Conservation (phyloP, 2,113 vertebrate species). For the Zapus hudsonius region DNA sequence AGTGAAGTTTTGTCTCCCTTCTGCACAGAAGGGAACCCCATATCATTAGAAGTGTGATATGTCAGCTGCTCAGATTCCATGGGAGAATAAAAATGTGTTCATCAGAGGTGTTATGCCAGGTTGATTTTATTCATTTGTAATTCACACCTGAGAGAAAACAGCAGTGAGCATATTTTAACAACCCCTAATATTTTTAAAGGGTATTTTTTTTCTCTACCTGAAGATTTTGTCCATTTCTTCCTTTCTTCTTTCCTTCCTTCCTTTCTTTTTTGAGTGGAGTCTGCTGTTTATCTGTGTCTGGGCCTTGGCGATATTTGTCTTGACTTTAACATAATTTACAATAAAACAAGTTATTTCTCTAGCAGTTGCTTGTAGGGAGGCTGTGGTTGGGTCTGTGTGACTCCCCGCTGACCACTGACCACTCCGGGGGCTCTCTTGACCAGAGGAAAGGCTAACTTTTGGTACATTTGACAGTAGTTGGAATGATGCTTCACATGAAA, state of each 20-base stretch:
- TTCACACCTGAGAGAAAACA: conserved; percentile 69
- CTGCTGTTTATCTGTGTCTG: not conserved
- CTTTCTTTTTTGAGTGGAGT: not conserved
- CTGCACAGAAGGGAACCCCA: conserved; percentile 71
- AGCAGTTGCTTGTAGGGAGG: conserved; percentile 64
- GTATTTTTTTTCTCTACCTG: not conserved
- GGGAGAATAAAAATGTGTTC: conserved; percentile 63
- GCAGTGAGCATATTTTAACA: conserved; percentile 63
- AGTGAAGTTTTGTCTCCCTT: conserved; percentile 38
- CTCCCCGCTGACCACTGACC: not conserved
- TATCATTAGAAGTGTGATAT: conserved; percentile 72
- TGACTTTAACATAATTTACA: conserved; percentile 49
- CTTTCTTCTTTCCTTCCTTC: too few relatives aligned
- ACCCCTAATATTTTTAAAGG: conserved; percentile 73
- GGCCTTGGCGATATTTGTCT: conserved; percentile 29
- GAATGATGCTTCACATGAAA: conserved; percentile 64
- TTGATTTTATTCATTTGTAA: conserved; percentile 75
- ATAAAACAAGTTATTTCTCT: conserved; percentile 64
- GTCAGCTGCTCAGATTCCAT: conserved; percentile 70
- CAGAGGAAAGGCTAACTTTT: conserved; percentile 47
- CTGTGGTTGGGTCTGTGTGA: conserved; percentile 38
- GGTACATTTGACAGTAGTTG: conserved; percentile 55
- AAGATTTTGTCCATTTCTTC: not conserved
- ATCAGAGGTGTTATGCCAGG: conserved; percentile 59
- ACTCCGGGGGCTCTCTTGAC: not conserved